Evolutionary conservation across 2,888 invertebrate genomes (phyloP).

Genomic region (Nemotelus pantherinus): DNA sequence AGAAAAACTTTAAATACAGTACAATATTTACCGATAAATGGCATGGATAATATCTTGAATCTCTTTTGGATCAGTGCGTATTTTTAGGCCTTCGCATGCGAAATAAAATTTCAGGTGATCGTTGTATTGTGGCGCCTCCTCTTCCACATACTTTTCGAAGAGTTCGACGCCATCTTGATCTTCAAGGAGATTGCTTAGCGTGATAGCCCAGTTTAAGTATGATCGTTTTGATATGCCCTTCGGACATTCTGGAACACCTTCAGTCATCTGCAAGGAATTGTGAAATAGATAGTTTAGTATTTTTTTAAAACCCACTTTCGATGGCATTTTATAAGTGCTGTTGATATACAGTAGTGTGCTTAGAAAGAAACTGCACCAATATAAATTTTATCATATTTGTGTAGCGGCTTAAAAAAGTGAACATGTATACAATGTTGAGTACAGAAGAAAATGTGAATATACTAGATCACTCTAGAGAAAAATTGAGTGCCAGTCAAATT

Average conservation of each 20-base stretch:
- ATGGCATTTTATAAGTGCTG: not conserved
- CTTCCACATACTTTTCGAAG: slow-evolving; percentile 83
- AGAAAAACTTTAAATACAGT: not conserved
- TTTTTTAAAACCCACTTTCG: not conserved
- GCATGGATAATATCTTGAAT: slow-evolving; percentile 81
- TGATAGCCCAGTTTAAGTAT: slow-evolving; percentile 90
- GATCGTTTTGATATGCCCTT: slow-evolving; percentile 69
- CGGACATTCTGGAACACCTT: slow-evolving; percentile 63
- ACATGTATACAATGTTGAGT: no score
- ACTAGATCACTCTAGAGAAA: no score
- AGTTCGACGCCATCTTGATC: slow-evolving; percentile 90
- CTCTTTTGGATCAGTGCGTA: slow-evolving; percentile 77
- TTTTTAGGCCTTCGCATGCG: slow-evolving; percentile 88
- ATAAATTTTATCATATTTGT: no score
- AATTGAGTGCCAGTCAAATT: no score
- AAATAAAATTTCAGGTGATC: slow-evolving; percentile 92
- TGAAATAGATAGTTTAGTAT: not conserved
- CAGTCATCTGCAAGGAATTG: slow-evolving; percentile 61
- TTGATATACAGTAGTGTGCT: no score
- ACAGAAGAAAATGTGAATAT: no score
- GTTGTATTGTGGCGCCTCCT: slow-evolving; percentile 80
- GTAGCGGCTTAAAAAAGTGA: no score
- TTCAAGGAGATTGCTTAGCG: slow-evolving; percentile 83
- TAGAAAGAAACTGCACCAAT: no score
- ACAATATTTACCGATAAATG: slow-evolving; percentile 75